phyloP scores from a whole-genome alignment of 2,113 vertebrate genomes.

The Philantomba maxwellii region DNA sequence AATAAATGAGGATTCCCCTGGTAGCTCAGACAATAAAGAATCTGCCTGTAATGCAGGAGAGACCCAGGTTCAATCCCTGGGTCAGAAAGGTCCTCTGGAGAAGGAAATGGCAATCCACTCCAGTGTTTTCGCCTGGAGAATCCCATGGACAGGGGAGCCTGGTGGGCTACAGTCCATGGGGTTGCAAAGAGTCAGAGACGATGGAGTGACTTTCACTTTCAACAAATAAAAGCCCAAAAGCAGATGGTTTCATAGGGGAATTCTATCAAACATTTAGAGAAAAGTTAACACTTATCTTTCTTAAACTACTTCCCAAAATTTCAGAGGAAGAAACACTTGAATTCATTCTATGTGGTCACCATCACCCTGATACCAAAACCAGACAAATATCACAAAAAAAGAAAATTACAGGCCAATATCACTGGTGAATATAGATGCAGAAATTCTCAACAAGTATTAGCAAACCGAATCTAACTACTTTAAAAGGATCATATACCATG shows the following conservation, averaged over 20 bases:
- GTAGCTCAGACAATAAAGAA: background rate
- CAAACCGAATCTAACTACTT: background rate
- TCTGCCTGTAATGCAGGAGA: background rate
- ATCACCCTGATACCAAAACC: background rate
- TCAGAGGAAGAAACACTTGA: background rate
- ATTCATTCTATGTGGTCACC: background rate
- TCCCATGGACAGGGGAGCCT: background rate
- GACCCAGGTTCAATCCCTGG: background rate
- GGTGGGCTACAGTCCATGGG: background rate
- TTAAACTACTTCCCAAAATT: background rate
- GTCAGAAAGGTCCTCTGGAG: background rate
- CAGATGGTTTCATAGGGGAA: background rate
- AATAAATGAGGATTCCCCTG: background rate
- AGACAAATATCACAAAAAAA: background rate
- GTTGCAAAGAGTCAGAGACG: fast-evolving
- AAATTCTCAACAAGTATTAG: background rate
- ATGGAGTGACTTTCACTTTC: background rate
- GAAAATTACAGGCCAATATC: background rate
- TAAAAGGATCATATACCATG: background rate
- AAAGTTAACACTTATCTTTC: background rate
- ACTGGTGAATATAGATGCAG: background rate
- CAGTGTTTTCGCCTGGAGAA: background rate
- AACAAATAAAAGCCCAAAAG: background rate
- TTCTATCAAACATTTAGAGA: background rate
- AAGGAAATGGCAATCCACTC: background rate